phyloP scores from a whole-genome alignment of 2,113 vertebrate species.

The Australoheros scitulus region DNA sequence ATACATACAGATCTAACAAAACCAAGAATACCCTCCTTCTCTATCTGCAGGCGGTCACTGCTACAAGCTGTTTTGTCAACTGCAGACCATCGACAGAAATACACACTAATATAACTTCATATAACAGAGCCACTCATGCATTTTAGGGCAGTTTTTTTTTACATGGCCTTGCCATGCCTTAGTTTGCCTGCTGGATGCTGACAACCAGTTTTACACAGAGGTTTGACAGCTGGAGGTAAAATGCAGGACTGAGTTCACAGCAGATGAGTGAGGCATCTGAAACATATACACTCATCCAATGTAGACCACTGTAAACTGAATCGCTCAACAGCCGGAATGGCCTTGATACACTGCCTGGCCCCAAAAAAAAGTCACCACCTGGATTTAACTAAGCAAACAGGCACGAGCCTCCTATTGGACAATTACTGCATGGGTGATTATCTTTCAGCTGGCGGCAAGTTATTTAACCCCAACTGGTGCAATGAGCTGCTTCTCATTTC shows the following conservation, averaged over 20 bases:
- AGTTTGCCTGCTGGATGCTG: neutral
- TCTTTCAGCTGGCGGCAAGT: too few relatives aligned
- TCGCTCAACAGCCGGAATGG: neutral
- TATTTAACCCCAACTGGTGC: too few relatives aligned
- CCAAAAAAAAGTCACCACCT: too few relatives aligned
- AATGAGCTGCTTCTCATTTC: too few relatives aligned
- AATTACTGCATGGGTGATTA: too few relatives aligned
- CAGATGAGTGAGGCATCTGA: neutral
- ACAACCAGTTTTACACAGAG: neutral
- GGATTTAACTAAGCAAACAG: too few relatives aligned
- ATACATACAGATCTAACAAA: neutral
- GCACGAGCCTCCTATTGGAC: too few relatives aligned
- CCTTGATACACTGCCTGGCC: too few relatives aligned
- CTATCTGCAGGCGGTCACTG: neutral
- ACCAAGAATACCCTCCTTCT: neutral
- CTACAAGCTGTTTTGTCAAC: neutral
- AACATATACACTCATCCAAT: neutral
- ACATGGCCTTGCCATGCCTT: neutral
- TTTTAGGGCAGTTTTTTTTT: neutral
- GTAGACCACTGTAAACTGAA: neutral
- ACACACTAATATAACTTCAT: neutral
- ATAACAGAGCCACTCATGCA: neutral
- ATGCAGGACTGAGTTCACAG: neutral
- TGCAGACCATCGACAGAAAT: neutral
- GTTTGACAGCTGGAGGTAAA: conserved; percentile 30